phyloP scores from a whole-genome alignment of 2,113 vertebrate species.

The Delphinapterus leucas region DNA sequence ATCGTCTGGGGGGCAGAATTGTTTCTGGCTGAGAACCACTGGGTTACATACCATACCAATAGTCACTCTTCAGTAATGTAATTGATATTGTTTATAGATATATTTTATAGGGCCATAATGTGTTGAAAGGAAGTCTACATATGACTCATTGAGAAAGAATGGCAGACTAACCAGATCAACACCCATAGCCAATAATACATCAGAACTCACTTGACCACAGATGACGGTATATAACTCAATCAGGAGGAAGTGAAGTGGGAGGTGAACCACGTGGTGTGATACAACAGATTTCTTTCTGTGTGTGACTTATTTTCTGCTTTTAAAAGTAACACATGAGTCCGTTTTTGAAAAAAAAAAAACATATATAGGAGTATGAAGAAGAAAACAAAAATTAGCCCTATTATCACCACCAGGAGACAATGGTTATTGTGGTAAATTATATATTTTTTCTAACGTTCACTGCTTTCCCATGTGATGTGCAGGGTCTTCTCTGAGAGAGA shows the following conservation, averaged over 20 bases:
- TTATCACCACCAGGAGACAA: not conserved
- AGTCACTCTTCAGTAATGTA: not conserved
- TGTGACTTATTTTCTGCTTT: not conserved
- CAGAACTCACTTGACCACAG: not conserved
- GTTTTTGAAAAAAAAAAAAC: not conserved
- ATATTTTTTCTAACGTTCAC: not conserved
- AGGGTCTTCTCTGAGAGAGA: not conserved
- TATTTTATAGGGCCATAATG: not conserved
- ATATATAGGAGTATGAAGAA: not conserved
- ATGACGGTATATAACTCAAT: not conserved
- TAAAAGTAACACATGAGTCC: not conserved
- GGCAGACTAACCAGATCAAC: not conserved
- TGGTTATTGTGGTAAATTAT: not conserved
- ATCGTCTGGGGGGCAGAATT: not conserved
- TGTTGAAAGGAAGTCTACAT: not conserved
- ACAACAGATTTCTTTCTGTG: not conserved
- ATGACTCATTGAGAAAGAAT: not conserved
- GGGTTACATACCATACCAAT: not conserved
- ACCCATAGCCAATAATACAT: not conserved
- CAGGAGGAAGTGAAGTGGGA: not conserved
- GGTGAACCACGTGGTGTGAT: not conserved
- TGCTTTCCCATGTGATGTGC: not conserved
- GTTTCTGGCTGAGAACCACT: not conserved
- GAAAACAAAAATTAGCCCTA: not conserved
- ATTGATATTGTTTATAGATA: not conserved